phyloP scores from a whole-genome alignment of 2,113 vertebrate species.

The Saccopteryx bilineata region DNA sequence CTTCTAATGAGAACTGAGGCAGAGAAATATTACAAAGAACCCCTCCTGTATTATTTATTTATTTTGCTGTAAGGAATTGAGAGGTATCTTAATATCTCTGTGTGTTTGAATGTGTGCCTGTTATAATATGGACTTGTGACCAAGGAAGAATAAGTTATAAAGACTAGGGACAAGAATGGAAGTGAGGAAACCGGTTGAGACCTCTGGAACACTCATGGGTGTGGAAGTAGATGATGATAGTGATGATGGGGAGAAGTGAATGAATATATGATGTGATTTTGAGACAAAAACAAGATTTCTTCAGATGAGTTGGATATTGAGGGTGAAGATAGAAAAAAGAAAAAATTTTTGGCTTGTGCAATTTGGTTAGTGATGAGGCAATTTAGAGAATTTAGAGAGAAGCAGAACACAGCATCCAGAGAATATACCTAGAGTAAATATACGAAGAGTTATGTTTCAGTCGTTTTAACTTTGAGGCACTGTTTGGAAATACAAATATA shows the following conservation, averaged over 20 bases:
- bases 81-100: neutral
- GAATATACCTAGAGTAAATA: neutral
- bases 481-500: neutral
- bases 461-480: neutral
- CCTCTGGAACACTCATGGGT: accelerated
- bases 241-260: neutral
- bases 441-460: neutral
- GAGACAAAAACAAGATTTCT: neutral
- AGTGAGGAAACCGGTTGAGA: neutral
- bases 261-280: neutral
- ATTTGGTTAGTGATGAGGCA: neutral
- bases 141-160: neutral
- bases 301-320: neutral
- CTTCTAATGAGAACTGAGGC: neutral
- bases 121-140: neutral
- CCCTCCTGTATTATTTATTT: too few species aligned
- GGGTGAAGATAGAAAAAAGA: neutral
- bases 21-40: neutral
- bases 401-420: neutral
- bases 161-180: neutral
- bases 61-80: too few species aligned
- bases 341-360: neutral
- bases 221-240: accelerated
- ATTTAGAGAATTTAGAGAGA: neutral
- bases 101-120: accelerated